phyloP scores from a whole-genome alignment of 2,888 invertebrate species.

The Argyresthia albistria region DNA sequence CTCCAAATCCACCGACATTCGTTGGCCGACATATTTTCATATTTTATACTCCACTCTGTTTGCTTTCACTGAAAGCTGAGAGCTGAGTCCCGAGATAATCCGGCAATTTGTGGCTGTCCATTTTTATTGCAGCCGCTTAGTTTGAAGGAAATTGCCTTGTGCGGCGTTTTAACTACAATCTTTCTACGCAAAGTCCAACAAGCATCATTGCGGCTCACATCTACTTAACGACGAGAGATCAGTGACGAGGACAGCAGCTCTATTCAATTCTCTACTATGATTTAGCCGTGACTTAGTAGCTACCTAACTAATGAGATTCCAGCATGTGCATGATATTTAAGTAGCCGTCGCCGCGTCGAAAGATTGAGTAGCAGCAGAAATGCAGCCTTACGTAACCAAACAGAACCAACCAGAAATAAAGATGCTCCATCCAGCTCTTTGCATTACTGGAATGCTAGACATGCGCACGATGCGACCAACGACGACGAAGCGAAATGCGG shows the following conservation, averaged over 20 bases:
- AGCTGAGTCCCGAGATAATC: conserved; percentile 16
- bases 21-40: conserved; percentile 33
- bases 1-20: conserved; percentile 29
- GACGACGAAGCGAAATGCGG: conserved; percentile 7
- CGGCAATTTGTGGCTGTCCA: conserved; percentile 17
- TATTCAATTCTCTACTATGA: no score
- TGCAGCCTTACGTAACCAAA: not conserved
- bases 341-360: not conserved
- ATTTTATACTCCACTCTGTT: conserved; percentile 38
- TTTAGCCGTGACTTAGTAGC: no score
- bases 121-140: conserved; percentile 1
- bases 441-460: conserved; percentile 34
- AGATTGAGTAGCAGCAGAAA: not conserved
- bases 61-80: conserved; percentile 15
- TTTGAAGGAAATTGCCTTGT: not conserved
- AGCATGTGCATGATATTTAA: not conserved
- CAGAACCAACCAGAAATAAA: not conserved
- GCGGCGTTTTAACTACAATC: not conserved
- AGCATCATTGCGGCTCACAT: no score
- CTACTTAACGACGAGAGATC: no score
- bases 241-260: no score
- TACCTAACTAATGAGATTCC: no score
- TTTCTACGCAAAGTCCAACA: not conserved
- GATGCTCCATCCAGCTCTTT: not conserved
- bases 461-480: conserved; percentile 24